Conservation (phyloP, 2,888 invertebrate species). For the Trissolcus japonicus region DNA sequence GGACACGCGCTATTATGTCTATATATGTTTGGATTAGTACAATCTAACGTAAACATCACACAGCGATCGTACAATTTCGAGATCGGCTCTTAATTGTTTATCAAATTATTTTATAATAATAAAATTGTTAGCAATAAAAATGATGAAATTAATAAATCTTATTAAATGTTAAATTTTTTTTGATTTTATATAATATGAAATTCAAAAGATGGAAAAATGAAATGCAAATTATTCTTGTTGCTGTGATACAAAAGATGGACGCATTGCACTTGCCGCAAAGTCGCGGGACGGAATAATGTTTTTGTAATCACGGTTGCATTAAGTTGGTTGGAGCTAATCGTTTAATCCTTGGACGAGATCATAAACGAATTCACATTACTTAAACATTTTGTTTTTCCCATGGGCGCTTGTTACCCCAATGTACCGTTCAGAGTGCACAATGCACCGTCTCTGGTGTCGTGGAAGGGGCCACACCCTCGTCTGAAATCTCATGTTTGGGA, state of each 20-base stretch:
- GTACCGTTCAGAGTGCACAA: slow-evolving; percentile 26
- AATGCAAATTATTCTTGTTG: no score
- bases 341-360: slow-evolving; percentile 50
- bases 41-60: slow-evolving; percentile 22
- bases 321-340: slow-evolving; percentile 44
- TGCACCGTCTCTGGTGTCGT: slow-evolving; percentile 48
- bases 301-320: slow-evolving; percentile 50
- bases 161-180: no score
- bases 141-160: no score
- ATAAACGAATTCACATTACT: slow-evolving; percentile 59
- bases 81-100: not conserved
- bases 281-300: slow-evolving; percentile 43
- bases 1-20: slow-evolving; percentile 56
- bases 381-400: slow-evolving; percentile 74
- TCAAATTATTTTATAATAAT: not conserved
- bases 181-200: no score
- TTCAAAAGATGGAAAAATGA: no score
- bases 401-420: slow-evolving; percentile 61
- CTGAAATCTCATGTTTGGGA: slow-evolving; percentile 68
- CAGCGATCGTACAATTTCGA: no score
- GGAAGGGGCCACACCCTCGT: slow-evolving; percentile 70
- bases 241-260: no score
- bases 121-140: no score
- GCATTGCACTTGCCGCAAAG: slow-evolving; percentile 7
- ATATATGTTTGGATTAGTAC: slow-evolving; percentile 17